Percentiles rank a stretch among this genome's conserved stretches.
Conservation (phyloP, 2,797 vertebrate species). For the Epinephelus awoara region DNA sequence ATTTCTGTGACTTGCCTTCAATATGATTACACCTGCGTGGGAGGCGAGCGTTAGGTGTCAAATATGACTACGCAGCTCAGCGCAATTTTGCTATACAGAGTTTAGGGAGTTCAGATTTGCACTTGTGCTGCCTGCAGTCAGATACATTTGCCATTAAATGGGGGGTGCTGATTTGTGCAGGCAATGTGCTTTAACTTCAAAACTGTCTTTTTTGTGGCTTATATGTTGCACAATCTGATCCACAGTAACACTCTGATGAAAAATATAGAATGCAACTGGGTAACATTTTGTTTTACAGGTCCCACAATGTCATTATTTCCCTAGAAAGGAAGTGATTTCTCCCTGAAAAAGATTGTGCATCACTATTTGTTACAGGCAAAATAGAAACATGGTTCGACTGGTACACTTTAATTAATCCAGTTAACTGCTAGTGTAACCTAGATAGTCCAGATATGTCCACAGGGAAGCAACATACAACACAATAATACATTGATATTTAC, state of each 20-base stretch:
- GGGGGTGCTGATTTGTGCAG: not conserved
- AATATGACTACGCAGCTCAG: slow-evolving; percentile 11
- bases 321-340: not conserved
- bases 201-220: not conserved
- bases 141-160: not conserved
- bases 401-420: not conserved
- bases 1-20: not conserved
- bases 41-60: not conserved
- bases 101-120: not conserved
- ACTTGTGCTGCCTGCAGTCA: not conserved
- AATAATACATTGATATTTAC: too few relatives aligned
- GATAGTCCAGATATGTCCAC: not conserved
- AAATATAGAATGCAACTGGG: not conserved
- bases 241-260: not conserved
- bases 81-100: slow-evolving; percentile 4
- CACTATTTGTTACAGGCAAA: not conserved
- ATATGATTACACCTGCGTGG: not conserved
- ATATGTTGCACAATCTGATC: too few relatives aligned
- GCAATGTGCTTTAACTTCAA: not conserved
- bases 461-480: too few relatives aligned
- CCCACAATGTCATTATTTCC: too few relatives aligned
- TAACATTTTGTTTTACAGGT: not conserved
- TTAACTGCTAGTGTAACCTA: not conserved
- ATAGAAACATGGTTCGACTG: not conserved
- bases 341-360: not conserved